Evolutionary conservation across 2,113 vertebrate species (phyloP).

Genomic region (Mugil cephalus): DNA sequence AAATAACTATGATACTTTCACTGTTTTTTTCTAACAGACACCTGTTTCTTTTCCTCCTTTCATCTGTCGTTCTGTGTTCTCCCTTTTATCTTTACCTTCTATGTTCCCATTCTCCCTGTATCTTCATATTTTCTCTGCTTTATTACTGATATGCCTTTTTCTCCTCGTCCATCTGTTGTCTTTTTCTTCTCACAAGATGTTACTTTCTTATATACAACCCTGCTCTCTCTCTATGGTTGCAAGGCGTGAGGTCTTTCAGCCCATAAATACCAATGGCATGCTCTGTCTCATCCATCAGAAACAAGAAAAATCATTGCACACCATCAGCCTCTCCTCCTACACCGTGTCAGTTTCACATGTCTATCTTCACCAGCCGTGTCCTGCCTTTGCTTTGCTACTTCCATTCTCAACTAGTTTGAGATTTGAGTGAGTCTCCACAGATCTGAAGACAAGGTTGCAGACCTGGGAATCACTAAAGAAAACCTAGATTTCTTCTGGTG

Average conservation of each 20-base stretch:
- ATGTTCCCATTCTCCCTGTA: background rate
- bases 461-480: no score
- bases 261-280: conserved; percentile 59
- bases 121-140: background rate
- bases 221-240: conserved; percentile 3
- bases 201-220: no score
- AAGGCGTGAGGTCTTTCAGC: conserved; percentile 24
- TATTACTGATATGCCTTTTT: background rate
- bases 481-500: no score
- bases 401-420: background rate
- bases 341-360: background rate
- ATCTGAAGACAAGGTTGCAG: no score
- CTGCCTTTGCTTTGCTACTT: background rate
- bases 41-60: conserved; percentile 3
- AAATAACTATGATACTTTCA: background rate
- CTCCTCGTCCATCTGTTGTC: background rate
- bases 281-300: conserved; percentile 42
- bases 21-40: background rate
- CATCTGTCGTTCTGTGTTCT: background rate
- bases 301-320: conserved; percentile 55
- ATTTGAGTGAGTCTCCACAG: no score
- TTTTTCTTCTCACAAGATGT: conserved; percentile 16
- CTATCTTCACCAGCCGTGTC: conserved; percentile 21
- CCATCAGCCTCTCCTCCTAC: conserved; percentile 67
- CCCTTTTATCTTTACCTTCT: background rate